A percentile compares a stretch with the other conserved stretches of the same genome.
Evolutionary conservation across 2,113 vertebrate genomes (phyloP).

Genomic region (Brachyistius frenatus): DNA sequence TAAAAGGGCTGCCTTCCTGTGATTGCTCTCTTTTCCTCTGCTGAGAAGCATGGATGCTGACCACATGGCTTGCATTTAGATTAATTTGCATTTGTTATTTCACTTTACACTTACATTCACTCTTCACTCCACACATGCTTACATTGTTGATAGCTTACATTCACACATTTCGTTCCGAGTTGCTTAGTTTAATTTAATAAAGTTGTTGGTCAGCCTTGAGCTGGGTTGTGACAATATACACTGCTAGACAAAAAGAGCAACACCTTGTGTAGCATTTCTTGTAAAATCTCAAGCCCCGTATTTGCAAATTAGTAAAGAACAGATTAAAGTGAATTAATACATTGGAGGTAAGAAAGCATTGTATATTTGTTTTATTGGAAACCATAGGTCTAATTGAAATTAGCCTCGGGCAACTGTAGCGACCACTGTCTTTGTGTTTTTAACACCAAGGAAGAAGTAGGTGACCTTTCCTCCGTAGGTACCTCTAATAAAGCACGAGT

Average conservation of each 20-base stretch:
- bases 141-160: no score
- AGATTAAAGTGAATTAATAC: neutral
- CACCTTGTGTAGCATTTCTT: neutral
- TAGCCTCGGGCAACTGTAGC: neutral
- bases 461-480: constrained; percentile 49
- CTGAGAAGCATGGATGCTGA: no score
- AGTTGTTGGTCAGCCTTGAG: no score
- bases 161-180: no score
- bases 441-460: constrained; percentile 32
- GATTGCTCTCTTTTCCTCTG: no score
- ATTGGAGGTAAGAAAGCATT: neutral
- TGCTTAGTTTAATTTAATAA: no score
- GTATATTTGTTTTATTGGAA: neutral
- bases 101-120: no score
- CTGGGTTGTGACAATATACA: no score
- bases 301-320: neutral
- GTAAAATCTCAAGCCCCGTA: neutral
- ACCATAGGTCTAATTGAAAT: neutral
- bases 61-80: no score
- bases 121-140: no score
- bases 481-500: constrained; percentile 51
- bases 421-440: constrained; percentile 15
- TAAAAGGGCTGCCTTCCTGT: no score
- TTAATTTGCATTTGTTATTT: no score
- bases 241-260: neutral